Base-by-base conservation (phyloP, 2,797 vertebrate species). In the Lepilemur septentrionalis region DNA sequence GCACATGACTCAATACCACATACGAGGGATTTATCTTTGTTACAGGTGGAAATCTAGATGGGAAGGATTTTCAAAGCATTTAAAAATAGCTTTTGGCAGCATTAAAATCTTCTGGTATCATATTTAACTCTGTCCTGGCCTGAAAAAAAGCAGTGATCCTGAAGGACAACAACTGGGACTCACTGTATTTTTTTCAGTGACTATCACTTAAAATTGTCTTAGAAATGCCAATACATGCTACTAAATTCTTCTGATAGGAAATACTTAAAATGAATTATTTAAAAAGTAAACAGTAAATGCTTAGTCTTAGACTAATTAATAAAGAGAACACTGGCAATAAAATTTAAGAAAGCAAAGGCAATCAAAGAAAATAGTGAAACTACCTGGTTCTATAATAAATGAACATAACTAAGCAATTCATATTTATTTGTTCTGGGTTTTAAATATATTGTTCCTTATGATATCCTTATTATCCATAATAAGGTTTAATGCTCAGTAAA, bases 401-500 rank as follows among this genome's bases (percentile, higher is more conserved):
- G 13, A 84, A 35, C 72, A 8, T 70, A 78, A 89, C 52, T 85
- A 84, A 89, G 30, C 7, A 73, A 85, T 59, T 96, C 7, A 14
- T 75, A 94, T n/a, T 87, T 87, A 88, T 83, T 82, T 82, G 59
- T 43, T 93, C 48, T 69, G 13, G 11, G 59, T 82, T 81, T 87
- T 93, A 87, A 76, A 84, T 46, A 73, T 22, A 50, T 43, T 61
- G 4, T 52, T 85, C 57, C 15, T 80, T 82, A 22, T n/a, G 35
- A 65, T 35, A 90, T 70, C 35, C 25, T 70, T 48, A 52, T 55
- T 52, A 86, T 82, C 65, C 30, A 79, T 9, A 93, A 23, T 38
- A 43, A 87, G 23, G 25, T 87, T 91, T 91, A 81, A 76, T 69
- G 83, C 7, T 95, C 30, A 22, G 70, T 83, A 84, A 69, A 95